Evolutionary conservation across 2,797 vertebrate species (phyloP).

Genomic region (Salmo trutta): DNA sequence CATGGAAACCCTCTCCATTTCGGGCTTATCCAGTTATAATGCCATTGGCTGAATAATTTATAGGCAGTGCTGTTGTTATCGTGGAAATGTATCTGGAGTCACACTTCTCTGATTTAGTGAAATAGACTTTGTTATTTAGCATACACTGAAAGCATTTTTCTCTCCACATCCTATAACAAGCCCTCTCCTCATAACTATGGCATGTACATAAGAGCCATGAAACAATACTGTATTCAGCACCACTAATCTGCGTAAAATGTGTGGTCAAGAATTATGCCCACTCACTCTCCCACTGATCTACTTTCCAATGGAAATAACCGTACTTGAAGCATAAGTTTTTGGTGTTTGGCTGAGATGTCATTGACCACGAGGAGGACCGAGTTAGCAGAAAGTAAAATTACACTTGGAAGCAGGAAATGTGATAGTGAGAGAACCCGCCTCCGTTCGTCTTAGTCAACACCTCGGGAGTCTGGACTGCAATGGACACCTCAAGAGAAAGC

Average conservation of each 20-base stretch:
- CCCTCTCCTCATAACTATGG: constrained; percentile 41
- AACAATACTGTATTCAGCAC: constrained; percentile 54
- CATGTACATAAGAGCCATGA: constrained; percentile 31
- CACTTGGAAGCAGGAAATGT: constrained; percentile 72
- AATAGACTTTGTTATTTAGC: constrained; percentile 9
- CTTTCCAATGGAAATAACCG: constrained; percentile 42
- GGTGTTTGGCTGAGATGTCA: constrained; percentile 53
- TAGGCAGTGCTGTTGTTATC: constrained; percentile 26
- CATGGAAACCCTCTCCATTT: too few relatives aligned
- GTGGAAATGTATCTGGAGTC: constrained; percentile 8
- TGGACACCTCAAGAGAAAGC: constrained; percentile 27
- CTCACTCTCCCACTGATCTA: constrained; percentile 28
- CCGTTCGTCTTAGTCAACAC: constrained; percentile 59
- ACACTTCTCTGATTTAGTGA: constrained; percentile 7
- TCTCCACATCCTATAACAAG: constrained; percentile 26
- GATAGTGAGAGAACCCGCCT: constrained; percentile 58
- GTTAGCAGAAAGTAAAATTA: constrained; percentile 75
- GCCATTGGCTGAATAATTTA: too few relatives aligned
- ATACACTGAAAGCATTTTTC: constrained; percentile 19
- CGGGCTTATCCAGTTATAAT: too few relatives aligned
- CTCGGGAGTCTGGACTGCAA: not conserved
- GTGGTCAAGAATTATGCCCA: constrained; percentile 25
- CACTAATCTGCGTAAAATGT: constrained; percentile 44
- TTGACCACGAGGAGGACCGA: constrained; percentile 54
- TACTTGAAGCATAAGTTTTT: constrained; percentile 47